phyloP scores from a whole-genome alignment of 1,140 invertebrate genomes.

The Arctopsyche grandis region DNA sequence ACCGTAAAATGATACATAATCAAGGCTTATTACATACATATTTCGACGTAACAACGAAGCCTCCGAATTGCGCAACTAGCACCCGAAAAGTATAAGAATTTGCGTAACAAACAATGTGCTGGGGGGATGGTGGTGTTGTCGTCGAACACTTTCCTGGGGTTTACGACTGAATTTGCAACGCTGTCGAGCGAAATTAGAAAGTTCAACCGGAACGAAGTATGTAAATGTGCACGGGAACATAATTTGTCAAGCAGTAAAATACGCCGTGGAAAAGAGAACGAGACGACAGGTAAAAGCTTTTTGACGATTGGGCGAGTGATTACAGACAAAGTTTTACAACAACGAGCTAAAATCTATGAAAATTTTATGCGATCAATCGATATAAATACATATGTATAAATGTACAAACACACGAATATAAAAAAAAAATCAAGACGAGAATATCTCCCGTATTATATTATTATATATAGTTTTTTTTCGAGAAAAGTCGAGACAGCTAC shows the following conservation, averaged over 20 bases:
- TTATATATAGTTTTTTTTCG: too few species aligned
- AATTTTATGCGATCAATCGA: background rate
- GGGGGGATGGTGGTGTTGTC: background rate
- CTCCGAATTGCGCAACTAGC: too few species aligned
- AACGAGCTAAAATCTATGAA: background rate
- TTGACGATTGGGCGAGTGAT: constrained; percentile 8
- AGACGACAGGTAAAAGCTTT: constrained; percentile 15
- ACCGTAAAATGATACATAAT: too few species aligned
- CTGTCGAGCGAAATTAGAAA: constrained; percentile 24
- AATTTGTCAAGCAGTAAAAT: constrained; percentile 4
- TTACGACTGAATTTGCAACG: constrained; percentile 19
- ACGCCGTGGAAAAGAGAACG: background rate
- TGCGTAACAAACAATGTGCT: too few species aligned
- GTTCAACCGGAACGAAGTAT: constrained; percentile 23
- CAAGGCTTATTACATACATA: too few species aligned
- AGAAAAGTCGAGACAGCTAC: too few species aligned
- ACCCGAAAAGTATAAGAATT: too few species aligned
- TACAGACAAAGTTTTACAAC: background rate
- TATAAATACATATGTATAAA: background rate
- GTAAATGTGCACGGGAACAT: constrained; percentile 27
- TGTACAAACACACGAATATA: background rate
- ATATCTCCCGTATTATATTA: background rate
- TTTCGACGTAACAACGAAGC: too few species aligned
- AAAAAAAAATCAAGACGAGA: too few species aligned
- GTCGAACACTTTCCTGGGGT: background rate